Conservation (phyloP, 1,140 invertebrate genomes). For the Nasonia giraulti region DNA sequence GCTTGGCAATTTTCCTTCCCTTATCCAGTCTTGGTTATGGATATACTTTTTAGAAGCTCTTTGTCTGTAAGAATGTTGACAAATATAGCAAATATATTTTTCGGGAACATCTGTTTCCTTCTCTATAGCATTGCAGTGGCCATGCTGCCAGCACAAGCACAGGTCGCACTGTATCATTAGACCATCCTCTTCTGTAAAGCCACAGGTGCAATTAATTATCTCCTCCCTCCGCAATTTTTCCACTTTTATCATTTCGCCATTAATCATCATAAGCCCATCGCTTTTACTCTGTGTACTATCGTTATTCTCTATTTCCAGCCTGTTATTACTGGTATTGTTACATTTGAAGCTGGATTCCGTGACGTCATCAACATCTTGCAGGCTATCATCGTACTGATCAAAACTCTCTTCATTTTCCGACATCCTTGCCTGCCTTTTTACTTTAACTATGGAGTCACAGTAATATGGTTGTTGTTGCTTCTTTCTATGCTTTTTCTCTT, state of each 20-base stretch:
- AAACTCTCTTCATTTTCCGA: slow-evolving; percentile 32
- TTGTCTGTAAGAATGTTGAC: slow-evolving; percentile 84
- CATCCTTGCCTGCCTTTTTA: slow-evolving; percentile 26
- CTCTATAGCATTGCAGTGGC: slow-evolving; percentile 88
- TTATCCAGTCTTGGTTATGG: slow-evolving; percentile 92
- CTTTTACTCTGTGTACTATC: slow-evolving; percentile 61
- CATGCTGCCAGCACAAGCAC: slow-evolving; percentile 96
- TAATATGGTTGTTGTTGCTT: slow-evolving; percentile 1
- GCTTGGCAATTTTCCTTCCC: slow-evolving; percentile 84
- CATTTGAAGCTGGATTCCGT: slow-evolving; percentile 10
- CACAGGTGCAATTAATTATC: slow-evolving; percentile 92
- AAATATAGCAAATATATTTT: slow-evolving; percentile 92
- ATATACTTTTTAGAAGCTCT: slow-evolving; percentile 83
- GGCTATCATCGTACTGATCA: slow-evolving; percentile 40
- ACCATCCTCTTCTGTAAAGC: slow-evolving; percentile 90
- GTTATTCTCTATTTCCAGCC: background rate
- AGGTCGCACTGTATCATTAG: slow-evolving; percentile 97
- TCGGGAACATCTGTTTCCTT: slow-evolving; percentile 89
- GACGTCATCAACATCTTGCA: slow-evolving; percentile 28
- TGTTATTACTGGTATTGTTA: slow-evolving; percentile 8
- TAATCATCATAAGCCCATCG: slow-evolving; percentile 69
- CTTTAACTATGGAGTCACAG: slow-evolving; percentile 7
- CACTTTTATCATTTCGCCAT: slow-evolving; percentile 71
- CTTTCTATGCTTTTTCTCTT: slow-evolving; percentile 15
- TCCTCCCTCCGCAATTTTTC: slow-evolving; percentile 78